Percentiles rank a stretch among this genome's conserved stretches.
These are phyloP conservation scores for Canis aureus DNA, from an alignment of 2,113 vertebrate genomes.

Conservation along the genomic window DNA sequence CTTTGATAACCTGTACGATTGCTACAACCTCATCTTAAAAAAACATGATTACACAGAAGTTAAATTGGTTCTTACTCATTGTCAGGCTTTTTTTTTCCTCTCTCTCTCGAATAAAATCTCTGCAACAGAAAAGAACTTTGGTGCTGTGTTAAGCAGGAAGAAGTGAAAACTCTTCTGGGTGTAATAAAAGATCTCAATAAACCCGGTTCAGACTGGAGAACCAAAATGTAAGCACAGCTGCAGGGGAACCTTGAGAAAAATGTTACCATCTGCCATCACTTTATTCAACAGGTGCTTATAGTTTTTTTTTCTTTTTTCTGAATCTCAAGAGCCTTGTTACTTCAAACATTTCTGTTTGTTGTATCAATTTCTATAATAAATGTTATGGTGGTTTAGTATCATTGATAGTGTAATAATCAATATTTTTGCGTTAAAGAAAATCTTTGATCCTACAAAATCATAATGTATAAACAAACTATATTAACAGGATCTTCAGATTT, in stretches of 20 bases:
- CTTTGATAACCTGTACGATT: background rate
- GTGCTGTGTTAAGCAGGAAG: conserved; percentile 65
- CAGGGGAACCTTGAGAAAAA: conserved; percentile 71
- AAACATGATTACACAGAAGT: conserved; percentile 65
- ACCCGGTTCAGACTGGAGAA: conserved; percentile 24
- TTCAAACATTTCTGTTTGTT: conserved; percentile 72
- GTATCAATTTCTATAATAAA: conserved; percentile 68
- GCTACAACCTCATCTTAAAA: conserved; percentile 23
- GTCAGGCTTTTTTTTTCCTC: conserved; percentile 35
- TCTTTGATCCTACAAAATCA: conserved; percentile 61
- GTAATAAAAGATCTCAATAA: conserved; percentile 75
- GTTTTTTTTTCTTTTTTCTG: conserved; percentile 54
- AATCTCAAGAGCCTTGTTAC: conserved; percentile 71
- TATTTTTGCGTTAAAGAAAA: conserved; percentile 48
- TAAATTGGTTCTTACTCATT: conserved; percentile 68
- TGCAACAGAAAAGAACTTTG: conserved; percentile 74
- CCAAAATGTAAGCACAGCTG: conserved; percentile 86
- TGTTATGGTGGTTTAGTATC: conserved; percentile 31
- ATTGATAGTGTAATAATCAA: conserved; percentile 52
- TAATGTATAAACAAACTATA: background rate
- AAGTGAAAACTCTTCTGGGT: conserved; percentile 79
- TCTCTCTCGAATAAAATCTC: conserved; percentile 66
- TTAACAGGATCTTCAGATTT: conserved; percentile 38
- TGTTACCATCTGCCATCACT: conserved; percentile 82
- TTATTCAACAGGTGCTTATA: conserved; percentile 86